Evolutionary conservation across 2,113 vertebrate species (phyloP), one percentile per base, ranked within the genome.

Genomic region (Burhinus oedicnemus): DNA sequence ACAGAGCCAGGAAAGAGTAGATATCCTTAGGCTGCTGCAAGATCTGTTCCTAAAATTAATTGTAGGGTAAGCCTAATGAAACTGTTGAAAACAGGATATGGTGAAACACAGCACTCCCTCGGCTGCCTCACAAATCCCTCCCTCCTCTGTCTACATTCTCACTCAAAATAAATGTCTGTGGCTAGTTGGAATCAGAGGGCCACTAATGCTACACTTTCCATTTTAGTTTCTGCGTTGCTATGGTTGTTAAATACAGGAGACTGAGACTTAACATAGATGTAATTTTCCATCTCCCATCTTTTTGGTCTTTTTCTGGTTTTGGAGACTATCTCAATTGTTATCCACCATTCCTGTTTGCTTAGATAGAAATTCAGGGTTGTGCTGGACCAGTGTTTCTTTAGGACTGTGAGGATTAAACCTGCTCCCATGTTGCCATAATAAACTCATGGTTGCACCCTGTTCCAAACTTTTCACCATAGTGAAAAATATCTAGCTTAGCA

Each of bases 1-100:
- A 45, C 32, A 74, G 40, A 51, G 64, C 68, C 51, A 83, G 66
- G 74, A 89, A 93, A 82, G 65, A 64, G 74, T 42, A 80, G 87
- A 78, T 93, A 91, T 89, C 93, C 83, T 90, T 89, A 94, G 80
- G 83, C 36, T 91, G 77, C 96, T 95, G 89, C 86, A 92, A 90
- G 90, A 74, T 88, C 38, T 91, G 29, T 55, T 79, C 45, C 83
- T 89, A 77, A 96, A 94, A 80, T 92, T 97, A 97, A 97, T 95
- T 91, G 75, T 47, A 89, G 88, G 90, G 62, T 84, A 91, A 71
- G 66, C 49, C 64, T 77, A 69, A 92, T 71, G 87, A 92, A 94
- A 86, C 87, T 81, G 47, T 95, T 96, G 85, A 93, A 97, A 97
- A 97, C 96, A 97, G 96, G 95, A 97, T 96, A 25, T 97, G 96